Evolutionary conservation across 2,797 vertebrate genomes (phyloP).

Genomic region (Orientallactaga sibirica): DNA sequence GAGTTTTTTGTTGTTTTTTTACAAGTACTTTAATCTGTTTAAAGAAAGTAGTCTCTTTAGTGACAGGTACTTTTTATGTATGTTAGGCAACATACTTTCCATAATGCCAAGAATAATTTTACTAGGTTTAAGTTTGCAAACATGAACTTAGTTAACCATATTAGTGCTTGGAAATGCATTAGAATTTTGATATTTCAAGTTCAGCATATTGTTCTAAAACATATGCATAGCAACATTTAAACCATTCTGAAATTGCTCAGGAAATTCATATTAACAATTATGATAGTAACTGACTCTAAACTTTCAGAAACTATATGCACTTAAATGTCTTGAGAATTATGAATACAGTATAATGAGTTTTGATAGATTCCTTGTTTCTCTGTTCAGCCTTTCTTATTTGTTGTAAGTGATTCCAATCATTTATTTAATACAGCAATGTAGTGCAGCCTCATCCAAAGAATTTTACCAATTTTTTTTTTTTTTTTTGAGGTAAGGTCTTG

Average conservation of each 20-base stretch:
- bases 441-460: background rate
- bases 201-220: slow-evolving; percentile 51
- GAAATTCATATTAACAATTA: slow-evolving; percentile 61
- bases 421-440: slow-evolving; percentile 39
- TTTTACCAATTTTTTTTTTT: background rate
- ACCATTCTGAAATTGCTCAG: slow-evolving; percentile 9
- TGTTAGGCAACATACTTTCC: slow-evolving; percentile 15
- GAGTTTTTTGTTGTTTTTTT: background rate
- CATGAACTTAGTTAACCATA: background rate
- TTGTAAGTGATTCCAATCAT: background rate
- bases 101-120: slow-evolving; percentile 41
- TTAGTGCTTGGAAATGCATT: slow-evolving; percentile 1
- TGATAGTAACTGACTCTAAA: slow-evolving; percentile 66
- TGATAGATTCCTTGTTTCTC: slow-evolving; percentile 21
- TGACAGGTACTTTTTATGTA: background rate
- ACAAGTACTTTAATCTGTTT: slow-evolving; percentile 29
- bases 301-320: background rate
- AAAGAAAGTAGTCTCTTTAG: background rate
- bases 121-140: slow-evolving; percentile 44
- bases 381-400: slow-evolving; percentile 27
- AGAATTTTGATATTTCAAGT: slow-evolving; percentile 10
- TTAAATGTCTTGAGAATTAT: slow-evolving; percentile 29
- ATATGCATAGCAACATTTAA: slow-evolving; percentile 56
- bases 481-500: no score
- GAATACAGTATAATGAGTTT: slow-evolving; percentile 3